phyloP scores from a whole-genome alignment of 2,113 vertebrate species.

The Tylochromis polylepis region DNA sequence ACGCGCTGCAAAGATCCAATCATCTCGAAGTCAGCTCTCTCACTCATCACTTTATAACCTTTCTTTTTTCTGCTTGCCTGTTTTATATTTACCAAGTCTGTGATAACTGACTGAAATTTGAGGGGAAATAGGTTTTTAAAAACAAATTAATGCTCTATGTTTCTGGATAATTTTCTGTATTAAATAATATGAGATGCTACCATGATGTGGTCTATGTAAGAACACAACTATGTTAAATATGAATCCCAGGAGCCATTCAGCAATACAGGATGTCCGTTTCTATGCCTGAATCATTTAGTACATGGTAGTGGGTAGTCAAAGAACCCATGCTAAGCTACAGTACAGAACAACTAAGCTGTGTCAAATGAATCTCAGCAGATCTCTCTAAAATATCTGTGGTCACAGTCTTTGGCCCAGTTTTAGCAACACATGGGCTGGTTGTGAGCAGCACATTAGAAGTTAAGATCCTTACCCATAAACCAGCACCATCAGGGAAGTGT shows the following conservation, averaged over 20 bases:
- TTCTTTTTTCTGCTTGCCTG: background rate
- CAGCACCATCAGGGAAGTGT: background rate
- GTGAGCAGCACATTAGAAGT: background rate
- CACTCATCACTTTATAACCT: background rate
- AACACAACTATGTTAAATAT: background rate
- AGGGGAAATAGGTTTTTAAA: accelerated
- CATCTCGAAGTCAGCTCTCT: background rate
- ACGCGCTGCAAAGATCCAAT: background rate
- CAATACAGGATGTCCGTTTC: background rate
- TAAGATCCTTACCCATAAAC: background rate
- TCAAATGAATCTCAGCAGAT: background rate
- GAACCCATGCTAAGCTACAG: background rate
- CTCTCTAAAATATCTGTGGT: background rate
- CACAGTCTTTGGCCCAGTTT: background rate
- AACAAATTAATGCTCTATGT: background rate
- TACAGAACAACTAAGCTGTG: background rate
- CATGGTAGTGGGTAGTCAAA: background rate
- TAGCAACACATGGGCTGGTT: background rate
- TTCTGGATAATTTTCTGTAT: background rate
- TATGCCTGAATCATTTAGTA: background rate
- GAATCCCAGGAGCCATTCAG: background rate
- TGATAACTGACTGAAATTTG: background rate
- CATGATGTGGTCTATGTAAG: background rate
- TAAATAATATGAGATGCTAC: background rate
- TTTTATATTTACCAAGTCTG: background rate